phyloP scores from a whole-genome alignment of 2,113 vertebrate genomes.

The Coptodon rendalli region DNA sequence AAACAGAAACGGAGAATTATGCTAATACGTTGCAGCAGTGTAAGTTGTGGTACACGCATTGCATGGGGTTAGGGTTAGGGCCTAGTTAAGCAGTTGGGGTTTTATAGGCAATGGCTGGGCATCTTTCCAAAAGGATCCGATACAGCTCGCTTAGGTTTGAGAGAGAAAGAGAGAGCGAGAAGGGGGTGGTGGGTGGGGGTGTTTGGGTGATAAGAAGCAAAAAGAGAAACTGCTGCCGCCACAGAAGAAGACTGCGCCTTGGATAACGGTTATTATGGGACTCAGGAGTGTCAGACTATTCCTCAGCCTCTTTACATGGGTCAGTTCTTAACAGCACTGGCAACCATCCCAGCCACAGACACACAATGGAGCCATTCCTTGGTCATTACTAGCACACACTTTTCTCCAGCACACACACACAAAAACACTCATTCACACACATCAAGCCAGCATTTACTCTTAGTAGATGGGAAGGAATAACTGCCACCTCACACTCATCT shows the following conservation, averaged over 20 bases:
- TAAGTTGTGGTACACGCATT: conserved; percentile 15
- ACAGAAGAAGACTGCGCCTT: background rate
- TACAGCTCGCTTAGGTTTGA: background rate
- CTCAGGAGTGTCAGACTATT: conserved; percentile 43
- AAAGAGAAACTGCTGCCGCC: background rate
- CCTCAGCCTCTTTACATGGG: conserved; percentile 40
- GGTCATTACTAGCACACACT: conserved; percentile 29
- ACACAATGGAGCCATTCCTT: conserved; percentile 48
- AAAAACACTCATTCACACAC: background rate
- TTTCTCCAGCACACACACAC: background rate
- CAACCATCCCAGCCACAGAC: conserved; percentile 33
- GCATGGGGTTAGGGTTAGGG: conserved; percentile 29
- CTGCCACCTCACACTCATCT: background rate
- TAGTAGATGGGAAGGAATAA: background rate
- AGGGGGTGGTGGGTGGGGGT: background rate
- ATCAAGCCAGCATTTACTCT: background rate
- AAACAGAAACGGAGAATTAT: conserved; percentile 15
- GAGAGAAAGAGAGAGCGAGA: background rate
- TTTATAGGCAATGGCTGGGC: conserved; percentile 44
- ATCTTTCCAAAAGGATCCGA: conserved; percentile 29
- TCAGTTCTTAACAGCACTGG: conserved; percentile 50
- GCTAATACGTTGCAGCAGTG: background rate
- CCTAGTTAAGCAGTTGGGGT: conserved; percentile 43
- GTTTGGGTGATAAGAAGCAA: background rate
- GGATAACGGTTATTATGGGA: conserved; percentile 26